phyloP scores from a whole-genome alignment of 2,113 vertebrate species.

The Apaloderma vittatum region DNA sequence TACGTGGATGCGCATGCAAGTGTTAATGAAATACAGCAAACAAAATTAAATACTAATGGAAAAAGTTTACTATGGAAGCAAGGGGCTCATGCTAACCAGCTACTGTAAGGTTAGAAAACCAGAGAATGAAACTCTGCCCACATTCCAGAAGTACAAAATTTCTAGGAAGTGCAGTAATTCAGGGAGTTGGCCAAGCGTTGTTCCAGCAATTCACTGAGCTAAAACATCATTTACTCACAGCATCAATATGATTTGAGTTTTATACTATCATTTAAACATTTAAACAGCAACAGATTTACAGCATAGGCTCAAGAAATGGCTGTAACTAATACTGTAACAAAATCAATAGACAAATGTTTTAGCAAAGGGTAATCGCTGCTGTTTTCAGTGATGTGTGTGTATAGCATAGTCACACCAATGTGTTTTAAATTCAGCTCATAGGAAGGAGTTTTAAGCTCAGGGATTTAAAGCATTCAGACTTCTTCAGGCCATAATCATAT shows the following conservation, averaged over 20 bases:
- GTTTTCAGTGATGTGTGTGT: conserved; percentile 40
- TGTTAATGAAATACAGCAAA: background rate
- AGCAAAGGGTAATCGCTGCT: background rate
- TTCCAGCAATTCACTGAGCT: conserved; percentile 15
- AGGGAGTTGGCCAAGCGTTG: conserved; percentile 8
- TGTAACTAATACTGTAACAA: conserved; percentile 53
- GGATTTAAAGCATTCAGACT: conserved; percentile 56
- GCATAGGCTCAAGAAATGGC: background rate
- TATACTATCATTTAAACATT: conserved; percentile 46
- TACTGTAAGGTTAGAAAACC: conserved; percentile 11
- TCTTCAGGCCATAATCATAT: conserved; percentile 65
- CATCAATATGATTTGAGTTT: conserved; percentile 53
- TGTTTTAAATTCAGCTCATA: conserved; percentile 64
- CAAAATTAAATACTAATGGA: background rate
- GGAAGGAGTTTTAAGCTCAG: conserved; percentile 55
- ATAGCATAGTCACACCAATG: conserved; percentile 22
- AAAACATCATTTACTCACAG: conserved; percentile 1
- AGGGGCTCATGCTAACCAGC: conserved; percentile 26
- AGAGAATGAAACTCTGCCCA: conserved; percentile 8
- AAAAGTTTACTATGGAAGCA: conserved; percentile 48
- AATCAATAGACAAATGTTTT: conserved; percentile 60
- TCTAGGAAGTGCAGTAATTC: conserved; percentile 61
- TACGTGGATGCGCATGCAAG: background rate
- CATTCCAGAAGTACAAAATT: conserved; percentile 28
- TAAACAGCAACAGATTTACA: conserved; percentile 44